Base-by-base conservation (phyloP, 2,888 invertebrate genomes). In the Apamea epomidion region DNA sequence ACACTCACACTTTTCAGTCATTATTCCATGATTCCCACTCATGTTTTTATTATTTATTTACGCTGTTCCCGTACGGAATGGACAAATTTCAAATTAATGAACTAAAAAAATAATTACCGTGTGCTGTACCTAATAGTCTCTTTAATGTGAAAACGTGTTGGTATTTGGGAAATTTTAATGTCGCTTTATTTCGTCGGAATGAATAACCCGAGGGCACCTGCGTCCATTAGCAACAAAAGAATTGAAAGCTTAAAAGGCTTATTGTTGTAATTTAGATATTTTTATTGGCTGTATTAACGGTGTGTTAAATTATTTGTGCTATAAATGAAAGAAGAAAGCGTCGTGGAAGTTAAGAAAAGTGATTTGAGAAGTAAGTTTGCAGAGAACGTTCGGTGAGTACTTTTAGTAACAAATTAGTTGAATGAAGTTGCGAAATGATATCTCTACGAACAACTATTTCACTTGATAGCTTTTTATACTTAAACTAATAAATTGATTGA, bases 21-120 rank as follows among this genome's bases (percentile, higher is more conserved):
- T 94, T 90, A 93, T 92, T 93, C 87, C 88, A 95, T 94, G 91
- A 93, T 92, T 93, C 86, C 89, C 89, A 85, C 80, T 84, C 80
- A 91, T 90, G 91, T 91, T 92, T 91, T 91, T 93, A 94, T 95
- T 95, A 95, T 95, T 95, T 95, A 95, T 95, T 95, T 95, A 95
- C 94, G 92, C 92, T 89, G 83, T 88, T 86, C 87, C 89, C 68
- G 83, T 84, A 88, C 84, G 78, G 84, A 89, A 87, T 86, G 90
- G 84, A 88, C 89, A 88, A 87, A 92, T 91, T 91, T 91, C 71
- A 85, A 91, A 91, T 91, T 89, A 91, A 91, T 90, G 86, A 84
- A 84, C 83, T 76, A 29, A 37, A 76, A 88, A 88, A 84, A 83
- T 76, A 88, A 77, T 21, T 37, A 32, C 73, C 37, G 37, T 82